A percentile compares a stretch with the other conserved stretches of the same genome.
phyloP scores from a whole-genome alignment of 2,113 vertebrate genomes.

The Perccottus glenii region DNA sequence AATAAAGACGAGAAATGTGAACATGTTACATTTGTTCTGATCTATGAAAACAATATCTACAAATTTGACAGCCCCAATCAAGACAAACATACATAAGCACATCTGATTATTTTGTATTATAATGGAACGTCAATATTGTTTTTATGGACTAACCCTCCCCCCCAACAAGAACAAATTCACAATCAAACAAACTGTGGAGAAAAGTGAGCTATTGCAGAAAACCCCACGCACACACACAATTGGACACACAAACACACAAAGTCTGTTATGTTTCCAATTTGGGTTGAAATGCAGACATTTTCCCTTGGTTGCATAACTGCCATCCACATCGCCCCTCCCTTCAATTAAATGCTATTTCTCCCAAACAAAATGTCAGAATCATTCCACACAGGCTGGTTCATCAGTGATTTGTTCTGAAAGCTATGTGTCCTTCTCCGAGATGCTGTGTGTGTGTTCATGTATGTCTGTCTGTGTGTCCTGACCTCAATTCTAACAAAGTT shows the following conservation, averaged over 20 bases:
- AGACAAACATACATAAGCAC: background rate
- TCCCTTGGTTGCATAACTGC: constrained; percentile 75
- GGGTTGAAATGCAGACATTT: constrained; percentile 76
- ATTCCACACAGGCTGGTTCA: constrained; percentile 72
- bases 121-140: constrained; percentile 30
- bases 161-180: constrained; percentile 39
- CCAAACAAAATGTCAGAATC: constrained; percentile 81
- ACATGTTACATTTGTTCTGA: background rate
- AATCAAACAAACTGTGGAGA: constrained; percentile 48
- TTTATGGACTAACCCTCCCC: constrained; percentile 23
- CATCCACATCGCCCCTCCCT: constrained; percentile 71
- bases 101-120: constrained; percentile 3
- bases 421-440: constrained; percentile 73
- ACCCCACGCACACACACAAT: constrained; percentile 20
- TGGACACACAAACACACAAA: constrained; percentile 54
- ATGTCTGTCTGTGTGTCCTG: constrained; percentile 66
- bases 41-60: constrained; percentile 10
- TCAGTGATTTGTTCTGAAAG: constrained; percentile 81
- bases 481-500: constrained; percentile 76
- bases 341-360: constrained; percentile 81
- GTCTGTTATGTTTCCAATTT: constrained; percentile 80
- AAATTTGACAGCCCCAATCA: constrained; percentile 3
- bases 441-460: constrained; percentile 43
- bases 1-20: background rate
- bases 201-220: constrained; percentile 39